These are phyloP conservation scores for Drosophila kanapiae DNA, from an alignment of 1,140 invertebrate genomes.

Conservation along the genomic window DNA sequence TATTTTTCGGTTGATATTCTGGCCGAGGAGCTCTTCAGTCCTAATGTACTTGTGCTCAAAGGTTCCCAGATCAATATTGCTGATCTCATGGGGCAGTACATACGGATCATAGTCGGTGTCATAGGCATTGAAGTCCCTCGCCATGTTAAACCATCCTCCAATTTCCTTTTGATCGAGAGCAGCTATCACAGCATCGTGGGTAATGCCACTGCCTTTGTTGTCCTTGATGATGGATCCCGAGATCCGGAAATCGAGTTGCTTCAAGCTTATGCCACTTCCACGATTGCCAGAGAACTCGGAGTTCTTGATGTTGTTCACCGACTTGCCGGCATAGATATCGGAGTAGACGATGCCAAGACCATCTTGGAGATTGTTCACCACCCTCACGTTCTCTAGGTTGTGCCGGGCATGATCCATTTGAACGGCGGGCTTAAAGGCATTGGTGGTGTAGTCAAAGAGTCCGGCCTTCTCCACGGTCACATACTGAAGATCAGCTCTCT, in stretches of 20 bases:
- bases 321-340: constrained; percentile 94
- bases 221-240: constrained; percentile 92
- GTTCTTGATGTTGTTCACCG: constrained; percentile 93
- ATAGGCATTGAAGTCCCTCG: constrained; percentile 88
- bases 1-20: constrained; percentile 87
- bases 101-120: constrained; percentile 90
- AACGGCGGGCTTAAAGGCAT: constrained; percentile 95
- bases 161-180: constrained; percentile 95
- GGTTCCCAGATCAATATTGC: constrained; percentile 89
- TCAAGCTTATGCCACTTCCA: constrained; percentile 95
- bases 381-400: constrained; percentile 92
- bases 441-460: constrained; percentile 96
- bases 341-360: constrained; percentile 95
- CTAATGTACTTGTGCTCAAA: constrained; percentile 92
- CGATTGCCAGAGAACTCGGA: constrained; percentile 95
- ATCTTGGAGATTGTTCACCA: constrained; percentile 94
- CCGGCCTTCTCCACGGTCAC: constrained; percentile 96
- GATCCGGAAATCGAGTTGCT: constrained; percentile 94
- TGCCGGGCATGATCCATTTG: constrained; percentile 98
- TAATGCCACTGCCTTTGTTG: constrained; percentile 95
- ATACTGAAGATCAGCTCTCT: constrained; percentile 94
- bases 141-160: constrained; percentile 94
- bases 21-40: constrained; percentile 88
- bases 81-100: constrained; percentile 87
- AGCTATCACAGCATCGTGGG: constrained; percentile 95